Evolutionary conservation across 2,113 vertebrate species (phyloP), one percentile per base, ranked within the genome.

Genomic region (Amblyornis subalaris): DNA sequence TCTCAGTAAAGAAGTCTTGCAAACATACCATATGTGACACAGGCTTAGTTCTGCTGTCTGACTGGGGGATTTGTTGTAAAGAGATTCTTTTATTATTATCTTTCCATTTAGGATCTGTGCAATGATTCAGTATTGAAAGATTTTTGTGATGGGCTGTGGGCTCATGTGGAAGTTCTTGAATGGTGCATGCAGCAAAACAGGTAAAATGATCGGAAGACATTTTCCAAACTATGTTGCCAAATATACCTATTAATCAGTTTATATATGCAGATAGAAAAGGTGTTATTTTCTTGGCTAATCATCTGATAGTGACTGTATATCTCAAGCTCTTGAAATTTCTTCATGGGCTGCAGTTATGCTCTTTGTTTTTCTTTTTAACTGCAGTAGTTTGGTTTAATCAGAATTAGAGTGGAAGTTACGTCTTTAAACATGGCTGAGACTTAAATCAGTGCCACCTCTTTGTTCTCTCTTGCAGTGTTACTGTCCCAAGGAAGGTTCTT

Each of bases 131-230:
- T 99, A 87, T 97, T 99, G 90, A 98, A 98, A 92, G 98, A 99
- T 44, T 99, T 99, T 96, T 99, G 99, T 73, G 97, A 98, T 82
- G 97, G 98, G 23, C 91, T 99, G 35, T 98, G 98, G 74, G 96
- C 98, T 95, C 99, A 99, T 66, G 97, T 99, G 44, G 98, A 97
- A 89, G 97, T 99, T 80, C 97, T 99, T 84, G 98, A 99, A 90
- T 99, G 99, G 99, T 99, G 99, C 82, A 89, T 97, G 19, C 97
- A 99, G 94, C 98, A 97, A 85, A 99, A 97, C 97, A 98, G 97
- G 98, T 99, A 97, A 95, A 93, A 90, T 15, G 2, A 35, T 44
- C 15, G 24, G 31, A 80, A 91, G 15, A n/a, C 10, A 50, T 62
- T 57, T 55, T 82, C 48, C 24, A 58, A 71, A 42, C 31, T 22